These are phyloP conservation scores for Tyto alba DNA, from an alignment of 2,113 vertebrate genomes.

Conservation along the genomic window DNA sequence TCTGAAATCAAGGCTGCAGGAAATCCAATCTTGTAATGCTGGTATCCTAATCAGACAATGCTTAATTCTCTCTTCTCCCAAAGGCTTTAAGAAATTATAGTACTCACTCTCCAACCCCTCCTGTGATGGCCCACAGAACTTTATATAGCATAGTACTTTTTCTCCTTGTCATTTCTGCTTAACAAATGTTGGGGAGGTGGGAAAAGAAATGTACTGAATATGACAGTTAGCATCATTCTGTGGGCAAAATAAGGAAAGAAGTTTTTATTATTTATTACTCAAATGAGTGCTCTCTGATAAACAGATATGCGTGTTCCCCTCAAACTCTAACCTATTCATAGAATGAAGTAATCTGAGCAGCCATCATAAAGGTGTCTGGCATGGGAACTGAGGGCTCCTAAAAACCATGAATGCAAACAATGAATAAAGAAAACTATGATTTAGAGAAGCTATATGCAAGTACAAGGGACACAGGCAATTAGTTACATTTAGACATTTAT, in stretches of 20 bases:
- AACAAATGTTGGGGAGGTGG: rapidly evolving
- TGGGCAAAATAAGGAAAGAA: background rate
- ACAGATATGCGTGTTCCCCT: background rate
- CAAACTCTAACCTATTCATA: background rate
- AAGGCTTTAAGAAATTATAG: background rate
- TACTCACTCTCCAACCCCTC: background rate
- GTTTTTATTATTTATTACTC: background rate
- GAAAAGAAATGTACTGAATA: background rate
- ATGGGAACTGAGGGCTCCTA: background rate
- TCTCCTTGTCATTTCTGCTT: too few species aligned
- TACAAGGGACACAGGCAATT: background rate
- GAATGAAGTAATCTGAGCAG: background rate
- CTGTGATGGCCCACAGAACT: background rate
- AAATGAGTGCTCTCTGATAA: background rate
- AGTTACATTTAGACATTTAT: background rate
- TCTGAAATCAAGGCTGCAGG: background rate
- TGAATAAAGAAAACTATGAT: background rate
- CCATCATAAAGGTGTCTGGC: background rate
- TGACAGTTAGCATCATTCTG: background rate
- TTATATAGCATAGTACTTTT: background rate
- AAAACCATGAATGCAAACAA: background rate
- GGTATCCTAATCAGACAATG: background rate
- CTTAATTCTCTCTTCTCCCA: background rate
- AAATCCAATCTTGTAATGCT: background rate
- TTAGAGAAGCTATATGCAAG: background rate